phyloP scores from a whole-genome alignment of 2,113 vertebrate species.

The Rissa tridactyla region DNA sequence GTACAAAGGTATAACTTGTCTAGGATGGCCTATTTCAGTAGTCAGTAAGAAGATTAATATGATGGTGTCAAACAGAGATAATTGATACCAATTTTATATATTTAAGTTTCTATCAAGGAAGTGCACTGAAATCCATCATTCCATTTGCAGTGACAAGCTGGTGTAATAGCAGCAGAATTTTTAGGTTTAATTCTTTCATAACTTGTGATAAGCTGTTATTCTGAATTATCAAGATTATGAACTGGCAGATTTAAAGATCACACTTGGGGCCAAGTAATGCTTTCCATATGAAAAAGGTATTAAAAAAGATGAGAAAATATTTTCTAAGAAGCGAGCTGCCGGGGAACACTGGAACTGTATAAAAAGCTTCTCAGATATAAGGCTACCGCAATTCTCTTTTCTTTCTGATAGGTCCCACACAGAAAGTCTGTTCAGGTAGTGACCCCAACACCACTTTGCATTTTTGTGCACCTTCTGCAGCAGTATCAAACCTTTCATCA shows the following conservation, averaged over 20 bases:
- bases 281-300: conserved; percentile 22
- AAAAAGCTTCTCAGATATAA: neutral
- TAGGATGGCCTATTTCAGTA: conserved; percentile 22
- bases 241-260: conserved; percentile 45
- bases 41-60: conserved; percentile 56
- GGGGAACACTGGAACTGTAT: neutral
- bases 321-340: neutral
- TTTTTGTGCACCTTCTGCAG: neutral
- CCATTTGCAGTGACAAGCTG: conserved; percentile 56
- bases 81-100: conserved; percentile 64
- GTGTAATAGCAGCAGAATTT: conserved; percentile 42
- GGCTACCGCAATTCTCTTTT: neutral
- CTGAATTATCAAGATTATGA: conserved; percentile 53
- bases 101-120: conserved; percentile 57
- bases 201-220: conserved; percentile 45
- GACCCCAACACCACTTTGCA: neutral
- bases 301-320: conserved; percentile 6
- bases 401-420: neutral
- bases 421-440: neutral
- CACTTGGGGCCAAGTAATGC: conserved; percentile 5
- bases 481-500: neutral
- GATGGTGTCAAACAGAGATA: conserved; percentile 60
- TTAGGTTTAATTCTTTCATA: conserved; percentile 52
- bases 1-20: conserved; percentile 40
- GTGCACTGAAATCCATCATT: conserved; percentile 63